A percentile compares a stretch with the other conserved stretches of the same genome.
Conservation (phyloP, 2,797 vertebrate genomes). For the Microtus californicus region DNA sequence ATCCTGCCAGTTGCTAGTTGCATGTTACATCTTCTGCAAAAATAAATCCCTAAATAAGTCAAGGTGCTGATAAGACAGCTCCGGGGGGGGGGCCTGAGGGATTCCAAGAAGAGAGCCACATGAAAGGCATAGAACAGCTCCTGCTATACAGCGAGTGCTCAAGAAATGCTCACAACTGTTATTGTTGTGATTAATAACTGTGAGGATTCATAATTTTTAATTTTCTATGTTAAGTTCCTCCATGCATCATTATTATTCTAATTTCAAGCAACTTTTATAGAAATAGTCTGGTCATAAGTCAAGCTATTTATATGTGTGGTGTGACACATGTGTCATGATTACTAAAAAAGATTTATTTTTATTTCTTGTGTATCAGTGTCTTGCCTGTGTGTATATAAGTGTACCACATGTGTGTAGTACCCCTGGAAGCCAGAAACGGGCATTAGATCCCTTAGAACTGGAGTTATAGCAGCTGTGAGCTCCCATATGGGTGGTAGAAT, state of each 20-base stretch:
- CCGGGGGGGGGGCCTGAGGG: not conserved
- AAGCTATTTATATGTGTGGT: not conserved
- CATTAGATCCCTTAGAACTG: not conserved
- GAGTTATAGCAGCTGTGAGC: not conserved
- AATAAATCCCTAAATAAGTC: not conserved
- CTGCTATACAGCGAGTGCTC: not conserved
- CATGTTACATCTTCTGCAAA: not conserved
- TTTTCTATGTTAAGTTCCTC: not conserved
- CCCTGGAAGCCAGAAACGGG: too few relatives aligned
- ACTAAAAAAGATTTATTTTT: not conserved
- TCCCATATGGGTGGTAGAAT: not conserved
- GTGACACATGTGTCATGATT: too few relatives aligned
- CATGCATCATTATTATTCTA: not conserved
- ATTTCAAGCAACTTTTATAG: conserved; percentile 9
- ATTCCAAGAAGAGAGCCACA: not conserved
- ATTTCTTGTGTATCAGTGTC: not conserved
- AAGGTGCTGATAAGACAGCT: not conserved
- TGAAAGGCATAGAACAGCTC: not conserved
- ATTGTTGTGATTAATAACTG: not conserved
- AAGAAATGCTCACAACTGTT: not conserved
- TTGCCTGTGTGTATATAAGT: not conserved
- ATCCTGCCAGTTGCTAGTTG: not conserved
- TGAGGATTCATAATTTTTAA: not conserved
- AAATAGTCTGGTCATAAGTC: not conserved
- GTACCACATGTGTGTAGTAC: not conserved